phyloP scores from a whole-genome alignment of 1,140 invertebrate species.

The Papilio dardanus region DNA sequence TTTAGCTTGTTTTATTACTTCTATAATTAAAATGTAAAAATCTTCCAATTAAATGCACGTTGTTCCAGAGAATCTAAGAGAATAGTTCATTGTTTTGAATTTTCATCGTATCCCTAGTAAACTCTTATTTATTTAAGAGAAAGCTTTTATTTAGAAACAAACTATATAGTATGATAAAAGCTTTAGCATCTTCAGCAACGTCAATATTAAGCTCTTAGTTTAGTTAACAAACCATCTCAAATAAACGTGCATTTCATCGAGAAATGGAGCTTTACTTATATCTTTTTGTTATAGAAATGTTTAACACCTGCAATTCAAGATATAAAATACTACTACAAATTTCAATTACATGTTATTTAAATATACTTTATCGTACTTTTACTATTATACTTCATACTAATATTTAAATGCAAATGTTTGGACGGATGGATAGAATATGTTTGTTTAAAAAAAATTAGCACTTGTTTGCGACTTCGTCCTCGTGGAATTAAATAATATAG shows the following conservation, averaged over 20 bases:
- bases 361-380: too few species aligned
- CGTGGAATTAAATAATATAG: too few species aligned
- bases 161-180: neutral
- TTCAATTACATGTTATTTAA: too few species aligned
- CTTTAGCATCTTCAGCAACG: neutral
- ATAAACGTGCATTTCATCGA: neutral
- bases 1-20: neutral
- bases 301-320: too few species aligned
- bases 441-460: too few species aligned
- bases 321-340: too few species aligned
- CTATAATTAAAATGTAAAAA: neutral
- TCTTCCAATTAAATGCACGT: too few species aligned
- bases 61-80: neutral
- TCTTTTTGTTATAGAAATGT: too few species aligned
- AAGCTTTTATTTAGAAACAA: neutral
- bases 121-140: neutral
- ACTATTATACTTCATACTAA: too few species aligned
- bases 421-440: too few species aligned
- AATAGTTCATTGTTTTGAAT: neutral
- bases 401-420: too few species aligned
- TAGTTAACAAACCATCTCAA: neutral
- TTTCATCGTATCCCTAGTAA: neutral
- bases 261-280: conserved; percentile 9
- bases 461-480: too few species aligned
- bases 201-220: neutral